A percentile compares a stretch with the other conserved stretches of the same genome.
Conservation (phyloP, 2,797 vertebrate species). For the Salmo trutta region DNA sequence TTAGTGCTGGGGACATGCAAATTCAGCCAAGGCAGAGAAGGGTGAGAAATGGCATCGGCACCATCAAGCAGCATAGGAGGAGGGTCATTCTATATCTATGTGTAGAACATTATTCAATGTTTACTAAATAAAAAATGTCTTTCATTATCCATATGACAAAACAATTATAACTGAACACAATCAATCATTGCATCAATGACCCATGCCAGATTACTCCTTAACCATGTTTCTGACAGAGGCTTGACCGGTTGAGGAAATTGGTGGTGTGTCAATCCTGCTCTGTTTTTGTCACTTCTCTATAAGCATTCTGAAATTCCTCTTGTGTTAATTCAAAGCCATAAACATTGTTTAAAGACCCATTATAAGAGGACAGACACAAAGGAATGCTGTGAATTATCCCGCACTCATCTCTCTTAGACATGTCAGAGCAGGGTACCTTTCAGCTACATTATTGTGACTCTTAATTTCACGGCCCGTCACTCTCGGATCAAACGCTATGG, state of each 20-base stretch:
- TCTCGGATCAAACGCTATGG: slow-evolving; percentile 8
- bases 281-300: background rate
- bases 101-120: background rate
- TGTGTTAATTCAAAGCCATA: background rate
- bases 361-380: background rate
- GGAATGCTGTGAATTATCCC: slow-evolving; percentile 32
- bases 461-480: slow-evolving; percentile 39
- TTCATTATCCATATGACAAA: background rate
- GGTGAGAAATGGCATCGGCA: background rate
- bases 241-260: background rate
- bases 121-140: background rate
- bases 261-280: background rate
- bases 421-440: slow-evolving; percentile 26
- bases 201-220: background rate
- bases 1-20: background rate
- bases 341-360: background rate
- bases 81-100: background rate
- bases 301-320: background rate
- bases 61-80: background rate
- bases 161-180: background rate
- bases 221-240: background rate
- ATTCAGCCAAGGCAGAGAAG: background rate
- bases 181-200: background rate
- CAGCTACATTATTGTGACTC: slow-evolving; percentile 31
- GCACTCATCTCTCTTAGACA: slow-evolving; percentile 22